phyloP scores from a whole-genome alignment of 1,140 invertebrate genomes.

The Agrypnia vestita region DNA sequence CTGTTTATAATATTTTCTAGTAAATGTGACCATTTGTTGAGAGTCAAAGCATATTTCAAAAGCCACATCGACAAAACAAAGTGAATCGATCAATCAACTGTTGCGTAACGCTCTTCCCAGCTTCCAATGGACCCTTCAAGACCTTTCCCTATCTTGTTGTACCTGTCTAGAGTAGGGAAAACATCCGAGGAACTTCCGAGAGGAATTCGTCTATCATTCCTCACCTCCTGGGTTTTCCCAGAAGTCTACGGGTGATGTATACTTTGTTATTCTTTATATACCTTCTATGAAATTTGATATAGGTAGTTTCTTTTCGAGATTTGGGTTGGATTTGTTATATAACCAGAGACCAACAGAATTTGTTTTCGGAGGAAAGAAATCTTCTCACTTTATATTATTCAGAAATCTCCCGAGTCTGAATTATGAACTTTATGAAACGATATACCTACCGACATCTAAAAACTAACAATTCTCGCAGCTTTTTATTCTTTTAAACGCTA shows the following conservation, averaged over 20 bases:
- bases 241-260: conserved; percentile 23
- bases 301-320: too few species aligned
- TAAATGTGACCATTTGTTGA: not conserved
- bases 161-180: conserved; percentile 20
- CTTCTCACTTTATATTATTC: too few species aligned
- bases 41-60: conserved; percentile 29
- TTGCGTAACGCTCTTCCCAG: conserved; percentile 6
- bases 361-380: too few species aligned
- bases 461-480: too few species aligned
- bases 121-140: conserved; percentile 34
- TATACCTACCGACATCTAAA: too few species aligned
- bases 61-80: conserved; percentile 27
- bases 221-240: not conserved
- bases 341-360: too few species aligned
- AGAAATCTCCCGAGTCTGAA: too few species aligned
- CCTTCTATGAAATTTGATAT: too few species aligned
- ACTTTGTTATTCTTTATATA: not conserved
- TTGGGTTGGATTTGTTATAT: too few species aligned
- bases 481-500: too few species aligned
- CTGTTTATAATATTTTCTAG: too few species aligned
- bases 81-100: conserved; percentile 41
- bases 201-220: conserved; percentile 9
- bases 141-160: conserved; percentile 9
- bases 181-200: conserved; percentile 18
- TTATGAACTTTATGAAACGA: too few species aligned